Conservation (phyloP, 1,140 invertebrate genomes). For the Drosophila virilis region DNA sequence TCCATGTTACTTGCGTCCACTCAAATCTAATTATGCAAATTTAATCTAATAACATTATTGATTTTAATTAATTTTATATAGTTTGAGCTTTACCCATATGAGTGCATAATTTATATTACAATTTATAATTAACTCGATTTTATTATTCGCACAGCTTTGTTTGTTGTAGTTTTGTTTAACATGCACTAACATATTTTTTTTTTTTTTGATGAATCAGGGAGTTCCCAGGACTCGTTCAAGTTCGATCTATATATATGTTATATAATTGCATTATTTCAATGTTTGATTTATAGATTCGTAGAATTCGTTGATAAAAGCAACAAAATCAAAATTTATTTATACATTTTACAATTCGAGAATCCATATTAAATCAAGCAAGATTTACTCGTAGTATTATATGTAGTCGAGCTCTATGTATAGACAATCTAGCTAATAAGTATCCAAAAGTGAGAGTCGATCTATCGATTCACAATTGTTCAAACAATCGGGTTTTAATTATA, state of each 20-base stretch:
- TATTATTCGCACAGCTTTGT: constrained; percentile 16
- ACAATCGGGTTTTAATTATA: constrained; percentile 69
- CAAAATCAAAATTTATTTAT: constrained; percentile 67
- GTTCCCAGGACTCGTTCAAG: constrained; percentile 27
- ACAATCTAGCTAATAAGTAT: constrained; percentile 55
- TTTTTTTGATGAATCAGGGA: neutral
- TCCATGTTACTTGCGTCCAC: constrained; percentile 75
- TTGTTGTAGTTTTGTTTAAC: constrained; percentile 40
- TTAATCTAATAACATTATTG: constrained; percentile 34
- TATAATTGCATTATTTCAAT: constrained; percentile 26
- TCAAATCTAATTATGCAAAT: constrained; percentile 52
- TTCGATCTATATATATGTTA: constrained; percentile 29
- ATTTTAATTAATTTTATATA: constrained; percentile 43
- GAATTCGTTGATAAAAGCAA: constrained; percentile 60
- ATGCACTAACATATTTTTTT: constrained; percentile 17
- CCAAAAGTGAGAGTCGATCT: constrained; percentile 43
- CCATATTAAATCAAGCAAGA: constrained; percentile 42
- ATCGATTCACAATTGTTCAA: constrained; percentile 60
- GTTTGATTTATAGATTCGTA: constrained; percentile 47
- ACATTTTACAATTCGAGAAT: constrained; percentile 26
- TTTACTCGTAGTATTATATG: constrained; percentile 76
- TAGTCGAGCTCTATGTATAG: constrained; percentile 72
- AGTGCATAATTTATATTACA: constrained; percentile 18
- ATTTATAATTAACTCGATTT: constrained; percentile 16
- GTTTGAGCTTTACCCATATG: constrained; percentile 20